Percentiles rank a stretch among this genome's conserved stretches.
Evolutionary conservation across 2,888 invertebrate genomes (phyloP).

Genomic region (Ectemnius cavifrons): DNA sequence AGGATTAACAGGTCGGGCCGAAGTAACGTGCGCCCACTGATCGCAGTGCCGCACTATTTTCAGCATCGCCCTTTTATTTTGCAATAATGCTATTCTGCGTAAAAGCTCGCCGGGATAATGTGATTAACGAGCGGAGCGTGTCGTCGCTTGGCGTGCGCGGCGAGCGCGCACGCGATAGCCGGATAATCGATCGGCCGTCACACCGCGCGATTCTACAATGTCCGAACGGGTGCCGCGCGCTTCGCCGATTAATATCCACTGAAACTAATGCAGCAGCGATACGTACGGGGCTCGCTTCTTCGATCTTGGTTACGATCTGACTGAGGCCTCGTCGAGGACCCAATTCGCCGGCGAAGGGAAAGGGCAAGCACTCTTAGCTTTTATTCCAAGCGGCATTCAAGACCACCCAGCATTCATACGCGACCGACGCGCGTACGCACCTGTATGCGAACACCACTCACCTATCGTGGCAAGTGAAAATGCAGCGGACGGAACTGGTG

Average conservation of each 20-base stretch:
- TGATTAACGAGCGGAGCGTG: constrained; percentile 8
- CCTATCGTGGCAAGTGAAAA: constrained; percentile 17
- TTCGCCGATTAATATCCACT: too few species aligned
- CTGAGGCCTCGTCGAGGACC: not conserved
- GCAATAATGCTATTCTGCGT: constrained; percentile 11
- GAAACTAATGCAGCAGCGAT: constrained; percentile 16
- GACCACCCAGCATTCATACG: constrained; percentile 58
- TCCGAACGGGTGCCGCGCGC: constrained; percentile 10
- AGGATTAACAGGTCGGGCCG: constrained; percentile 34
- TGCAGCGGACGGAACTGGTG: not conserved
- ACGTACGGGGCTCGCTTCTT: constrained; percentile 1
- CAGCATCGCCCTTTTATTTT: constrained; percentile 23
- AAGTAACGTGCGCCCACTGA: not conserved
- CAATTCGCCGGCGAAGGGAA: not conserved
- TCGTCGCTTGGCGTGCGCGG: not conserved
- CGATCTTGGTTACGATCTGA: not conserved
- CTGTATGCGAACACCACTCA: constrained; percentile 31
- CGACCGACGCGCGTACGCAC: constrained; percentile 46
- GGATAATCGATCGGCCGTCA: constrained; percentile 6
- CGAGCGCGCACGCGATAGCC: not conserved
- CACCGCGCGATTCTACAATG: constrained; percentile 17
- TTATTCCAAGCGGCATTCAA: constrained; percentile 33
- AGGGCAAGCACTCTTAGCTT: constrained; percentile 33
- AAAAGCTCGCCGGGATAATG: not conserved
- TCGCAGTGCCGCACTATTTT: constrained; percentile 7